Evolutionary conservation across 2,113 vertebrate species (phyloP), one percentile per base, ranked within the genome.

Genomic region (Oryzias woworae): DNA sequence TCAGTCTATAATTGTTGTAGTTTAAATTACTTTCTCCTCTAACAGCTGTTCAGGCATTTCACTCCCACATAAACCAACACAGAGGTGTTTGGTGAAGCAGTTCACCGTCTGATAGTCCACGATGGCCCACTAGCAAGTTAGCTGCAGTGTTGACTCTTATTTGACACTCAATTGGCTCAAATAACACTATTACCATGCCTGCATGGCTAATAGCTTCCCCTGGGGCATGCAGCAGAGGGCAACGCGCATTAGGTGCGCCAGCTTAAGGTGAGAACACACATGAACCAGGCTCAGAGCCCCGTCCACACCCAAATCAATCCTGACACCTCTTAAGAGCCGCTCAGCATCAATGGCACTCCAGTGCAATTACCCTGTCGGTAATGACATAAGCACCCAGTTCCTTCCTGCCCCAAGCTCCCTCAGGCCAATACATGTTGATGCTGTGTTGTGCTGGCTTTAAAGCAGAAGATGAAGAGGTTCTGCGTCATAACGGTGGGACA

Each of bases 111-210:
- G 75, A 71, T 74, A 53, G 54, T 20, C 55, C 56, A 1, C 22
- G 65, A 77, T 87, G 85, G 81, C 78, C 85, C 82, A 62, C 85
- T 78, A 80, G 82, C 81, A 77, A 78, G 80, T 88, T 76, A 68
- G 77, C 57, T 10, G 26, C 26, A 66, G 73, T 78, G 63, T 81
- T 86, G 85, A 89, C 88, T 88, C 85, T 77, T 80, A 78, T 82
- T 87, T 82, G 82, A 87, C 80, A 73, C 81, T 69, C 28, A 84
- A 89, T 90, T 90, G 90, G 89, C 86, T 92, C 89, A 86, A 87
- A 90, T 92, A 85, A 92, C 88, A 89, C 81, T 69, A 92, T 92
- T 92, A 91, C 72, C 87, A 91, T 90, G 88, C 90, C 88, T 92
- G 87, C 85, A 82, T 89, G 80, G 85, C 83, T 92, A 92, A 92